These are phyloP conservation scores for Leptinotarsa defecta DNA, from an alignment of 1,140 invertebrate species.

Conservation along the genomic window DNA sequence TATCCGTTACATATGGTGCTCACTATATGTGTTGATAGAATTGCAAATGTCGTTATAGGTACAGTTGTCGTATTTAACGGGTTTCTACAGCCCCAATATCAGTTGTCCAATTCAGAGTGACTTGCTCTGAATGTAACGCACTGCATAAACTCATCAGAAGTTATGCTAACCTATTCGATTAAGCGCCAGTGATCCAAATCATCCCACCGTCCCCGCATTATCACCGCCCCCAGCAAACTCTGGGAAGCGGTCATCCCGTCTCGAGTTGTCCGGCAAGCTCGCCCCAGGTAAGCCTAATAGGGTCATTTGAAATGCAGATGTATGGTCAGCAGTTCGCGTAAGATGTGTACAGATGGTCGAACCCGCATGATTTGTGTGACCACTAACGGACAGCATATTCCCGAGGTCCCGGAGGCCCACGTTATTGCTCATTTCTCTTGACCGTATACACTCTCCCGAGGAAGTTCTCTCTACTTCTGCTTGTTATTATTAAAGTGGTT, in stretches of 20 bases:
- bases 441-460: slow-evolving; percentile 24
- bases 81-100: no score
- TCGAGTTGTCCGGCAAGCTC: not conserved
- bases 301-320: slow-evolving; percentile 52
- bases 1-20: no score
- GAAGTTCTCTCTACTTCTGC: slow-evolving; percentile 23
- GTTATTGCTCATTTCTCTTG: slow-evolving; percentile 30
- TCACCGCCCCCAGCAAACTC: not conserved
- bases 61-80: no score
- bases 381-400: slow-evolving; percentile 43
- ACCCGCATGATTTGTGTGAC: slow-evolving; percentile 51
- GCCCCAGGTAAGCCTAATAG: slow-evolving; percentile 33
- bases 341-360: slow-evolving; percentile 52
- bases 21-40: no score
- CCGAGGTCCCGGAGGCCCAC: slow-evolving; percentile 29
- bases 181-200: not conserved
- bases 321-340: slow-evolving; percentile 44
- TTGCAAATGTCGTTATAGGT: no score
- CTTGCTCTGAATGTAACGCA: no score
- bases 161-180: no score
- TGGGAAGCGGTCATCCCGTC: not conserved
- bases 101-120: no score
- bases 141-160: no score
- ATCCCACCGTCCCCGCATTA: not conserved
- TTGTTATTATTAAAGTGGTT: slow-evolving; percentile 40